Base-by-base conservation (phyloP, 2,888 invertebrate genomes). In the Cataglyphis albicans region DNA sequence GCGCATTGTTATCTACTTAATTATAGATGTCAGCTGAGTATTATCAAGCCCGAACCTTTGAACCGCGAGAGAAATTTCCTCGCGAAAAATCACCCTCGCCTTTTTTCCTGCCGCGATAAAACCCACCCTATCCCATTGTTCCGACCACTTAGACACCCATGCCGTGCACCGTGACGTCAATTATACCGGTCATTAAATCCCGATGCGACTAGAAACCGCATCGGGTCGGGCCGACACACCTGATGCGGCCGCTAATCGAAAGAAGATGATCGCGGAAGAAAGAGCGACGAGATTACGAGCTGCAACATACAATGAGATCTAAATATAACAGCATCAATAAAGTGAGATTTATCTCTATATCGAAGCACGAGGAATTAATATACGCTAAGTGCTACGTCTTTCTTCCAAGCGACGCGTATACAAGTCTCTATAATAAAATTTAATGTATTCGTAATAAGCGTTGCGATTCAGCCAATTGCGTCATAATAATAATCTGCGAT, bases 1-100 rank as follows among this genome's bases (percentile, higher is more conserved):
- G 18, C 48, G 64, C 82, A 73, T 82, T 82, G 32, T 87, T 87
- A 87, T 90, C 89, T 38, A 61, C 6, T 67, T 38, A 72, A 82
- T 55, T 82, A 61, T 83, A 80, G 81, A 88, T 87, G 80, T 84
- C 82, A 84, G 86, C 61, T 84, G 64, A 82, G 82, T 52, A 81
- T 87, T 90, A 91, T 89, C 89, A 68, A 18, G 21, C 52, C 52
- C 59, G 68, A 78, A 91, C 90, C 91, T 91, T 91, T 91, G 91
- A 88, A 90, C 91, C 89, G 82, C 84, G 86, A 81, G 80, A 86
- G 68, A 44, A 32, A 85, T 67, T 75, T 74, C 72, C 72, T 82
- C 73, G 70, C 68, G 83, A 87, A 90, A 90, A 89, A 80, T 84
- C 82, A 59, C 63, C 48, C 44, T 72, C 35, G 10, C n/a, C 38